Evolutionary conservation across 2,888 invertebrate genomes (phyloP).

Genomic region (Hypena proboscidalis): DNA sequence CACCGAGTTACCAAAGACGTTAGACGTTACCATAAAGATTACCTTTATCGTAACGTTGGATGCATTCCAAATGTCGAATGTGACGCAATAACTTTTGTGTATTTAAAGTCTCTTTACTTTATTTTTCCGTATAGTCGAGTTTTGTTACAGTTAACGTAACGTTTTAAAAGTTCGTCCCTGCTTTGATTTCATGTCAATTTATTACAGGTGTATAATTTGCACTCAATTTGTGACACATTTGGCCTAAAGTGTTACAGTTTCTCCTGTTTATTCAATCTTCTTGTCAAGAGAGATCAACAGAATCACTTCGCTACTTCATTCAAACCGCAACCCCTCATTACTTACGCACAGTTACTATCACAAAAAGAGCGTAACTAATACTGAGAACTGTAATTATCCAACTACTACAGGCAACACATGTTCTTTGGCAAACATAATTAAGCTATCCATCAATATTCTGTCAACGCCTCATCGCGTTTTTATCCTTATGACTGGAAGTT

Average conservation of each 20-base stretch:
- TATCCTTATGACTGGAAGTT: not conserved
- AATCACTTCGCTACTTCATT: conserved; percentile 10
- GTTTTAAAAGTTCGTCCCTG: too few species aligned
- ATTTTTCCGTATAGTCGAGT: too few species aligned
- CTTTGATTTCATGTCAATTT: too few species aligned
- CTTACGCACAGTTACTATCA: conserved; percentile 7
- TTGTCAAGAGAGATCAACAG: conserved; percentile 10
- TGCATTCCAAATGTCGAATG: too few species aligned
- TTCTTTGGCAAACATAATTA: conserved; percentile 30
- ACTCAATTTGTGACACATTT: too few species aligned
- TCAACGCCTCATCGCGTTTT: conserved; percentile 5
- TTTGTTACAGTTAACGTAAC: too few species aligned
- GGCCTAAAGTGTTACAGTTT: not conserved
- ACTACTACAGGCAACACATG: conserved; percentile 15
- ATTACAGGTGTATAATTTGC: too few species aligned
- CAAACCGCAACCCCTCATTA: conserved; percentile 11
- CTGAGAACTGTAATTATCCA: conserved; percentile 13
- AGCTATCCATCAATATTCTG: conserved; percentile 24
- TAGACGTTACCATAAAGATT: too few species aligned
- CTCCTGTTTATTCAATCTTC: not conserved
- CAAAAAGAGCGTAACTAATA: conserved; percentile 19
- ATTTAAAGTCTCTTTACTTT: too few species aligned
- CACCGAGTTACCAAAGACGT: too few species aligned
- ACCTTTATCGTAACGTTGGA: too few species aligned
- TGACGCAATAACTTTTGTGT: too few species aligned